These are phyloP conservation scores for Chiloscyllium plagiosum DNA, from an alignment of 2,113 vertebrate genomes.

Conservation along the genomic window DNA sequence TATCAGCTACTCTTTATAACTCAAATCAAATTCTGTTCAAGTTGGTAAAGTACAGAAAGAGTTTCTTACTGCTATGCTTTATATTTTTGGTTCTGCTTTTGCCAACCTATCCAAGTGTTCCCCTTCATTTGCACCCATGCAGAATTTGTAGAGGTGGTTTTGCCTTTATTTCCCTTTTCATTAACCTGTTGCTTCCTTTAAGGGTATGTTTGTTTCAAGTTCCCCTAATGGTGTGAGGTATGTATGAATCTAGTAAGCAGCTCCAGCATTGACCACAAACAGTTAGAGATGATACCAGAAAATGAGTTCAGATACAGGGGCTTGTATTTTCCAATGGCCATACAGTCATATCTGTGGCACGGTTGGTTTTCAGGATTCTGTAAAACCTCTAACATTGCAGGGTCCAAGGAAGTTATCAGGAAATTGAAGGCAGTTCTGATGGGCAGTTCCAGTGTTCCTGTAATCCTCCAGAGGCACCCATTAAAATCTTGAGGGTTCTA, in stretches of 20 bases:
- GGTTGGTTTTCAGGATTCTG: too few relatives aligned
- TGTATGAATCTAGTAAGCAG: background rate
- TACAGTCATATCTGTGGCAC: too few relatives aligned
- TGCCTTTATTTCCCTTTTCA: background rate
- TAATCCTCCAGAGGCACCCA: too few relatives aligned
- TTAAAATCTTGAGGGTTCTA: too few relatives aligned
- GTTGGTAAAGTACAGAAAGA: background rate
- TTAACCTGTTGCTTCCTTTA: background rate
- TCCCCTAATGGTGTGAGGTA: background rate
- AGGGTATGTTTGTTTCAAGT: background rate
- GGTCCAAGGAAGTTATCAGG: too few relatives aligned
- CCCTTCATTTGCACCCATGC: background rate
- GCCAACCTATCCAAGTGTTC: background rate
- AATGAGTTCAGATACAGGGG: background rate
- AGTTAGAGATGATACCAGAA: background rate
- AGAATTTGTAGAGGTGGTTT: background rate
- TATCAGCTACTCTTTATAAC: background rate
- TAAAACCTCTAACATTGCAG: too few relatives aligned
- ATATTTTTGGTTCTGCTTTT: background rate
- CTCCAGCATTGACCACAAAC: background rate
- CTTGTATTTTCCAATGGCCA: too few relatives aligned
- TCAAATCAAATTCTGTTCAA: background rate
- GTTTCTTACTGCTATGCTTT: background rate
- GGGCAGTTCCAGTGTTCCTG: too few relatives aligned
- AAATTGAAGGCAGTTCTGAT: too few relatives aligned